Evolutionary conservation across 2,113 vertebrate genomes (phyloP), one percentile per base, ranked within the genome.

Genomic region (Vireo altiloquus): DNA sequence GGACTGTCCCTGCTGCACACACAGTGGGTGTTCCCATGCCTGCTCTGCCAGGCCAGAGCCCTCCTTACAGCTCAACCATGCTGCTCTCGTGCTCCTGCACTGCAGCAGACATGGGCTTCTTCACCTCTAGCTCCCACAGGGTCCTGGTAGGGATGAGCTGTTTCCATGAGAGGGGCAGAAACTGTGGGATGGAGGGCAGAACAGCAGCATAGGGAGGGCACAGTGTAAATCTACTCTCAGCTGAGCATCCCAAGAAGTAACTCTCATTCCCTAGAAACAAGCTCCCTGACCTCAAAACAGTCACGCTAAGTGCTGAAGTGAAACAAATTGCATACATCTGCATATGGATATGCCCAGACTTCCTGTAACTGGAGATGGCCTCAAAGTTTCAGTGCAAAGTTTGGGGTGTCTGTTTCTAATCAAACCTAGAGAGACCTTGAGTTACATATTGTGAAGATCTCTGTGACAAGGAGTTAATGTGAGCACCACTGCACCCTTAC

Each of bases 281-380:
- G 33, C 47, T 95, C 46, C 53, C 71, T 92, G 75, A 77, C 90
- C 90, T 84, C 74, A 6, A 27, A 89, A 31, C 46, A 61, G 70
- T 53, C 82, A 47, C 1, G 10, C 75, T 69, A 90, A 79, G 76
- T 82, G 54, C 71, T 77, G 65, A 69, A 91, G 68, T 69, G 95
- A 95, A 92, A 94, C 92, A 95, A 96, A 96, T 93, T 91, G 70
- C 92, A 54, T 82, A 60, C 95, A 87, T 91, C 95, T 94, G 84
- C 94, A 95, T 93, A 92, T 80, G 75, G 85, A 90, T 91, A 77
- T 88, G 75, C 53, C 79, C 88, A 87, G 75, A 77, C 63, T 94
- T 96, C 95, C 94, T 96, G 94, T 92, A 96, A 95, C 66, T 80
- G 86, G 96, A 96, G 95, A 94, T 80, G 82, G 85, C 75, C 92